Evolutionary conservation across 2,113 vertebrate genomes (phyloP), one percentile per base, ranked within the genome.

Genomic region (Pelodiscus sinensis): DNA sequence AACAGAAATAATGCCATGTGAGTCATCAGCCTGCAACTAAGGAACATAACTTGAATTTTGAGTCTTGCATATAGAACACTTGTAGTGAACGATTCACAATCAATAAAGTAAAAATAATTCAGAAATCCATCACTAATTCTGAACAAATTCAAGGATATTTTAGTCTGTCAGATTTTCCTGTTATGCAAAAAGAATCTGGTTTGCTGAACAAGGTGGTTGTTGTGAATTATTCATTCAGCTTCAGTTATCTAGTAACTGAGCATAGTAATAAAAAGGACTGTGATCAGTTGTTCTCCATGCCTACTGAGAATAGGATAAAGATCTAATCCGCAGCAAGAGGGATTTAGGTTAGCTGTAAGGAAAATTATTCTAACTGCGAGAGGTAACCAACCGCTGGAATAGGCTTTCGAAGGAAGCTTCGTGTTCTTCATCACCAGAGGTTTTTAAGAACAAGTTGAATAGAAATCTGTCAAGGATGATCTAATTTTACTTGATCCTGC

Each of bases 31-130:
- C 3, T 75, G 38, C 71, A 25, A n/a, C 35, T 75, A 44, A 75
- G 71, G 21, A 75, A 35, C 5, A 6, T 11, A 75, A 21, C 71
- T 77, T 92, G 56, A 85, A 25, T 85, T 92, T 68, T 83, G 21
- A 82, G 80, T n/a, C 73, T 8, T 27, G 27, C 19, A 65, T 31
- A 29, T 16, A 78, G 9, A 71, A 55, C 29, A 54, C 55, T 65
- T 51, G 35, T 22, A n/a, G 0, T 50, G 79, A 93, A 38, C 25
- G 84, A 9, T 71, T 86, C n/a, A 51, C 50, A 60, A 31, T 83
- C n/a, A 78, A 13, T 80, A 1, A 1, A 9, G 52, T 1, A 2
- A 50, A 82, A 60, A 73, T 71, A 80, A 81, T 21, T 0, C 0
- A 14, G 68, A 85, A 88, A 25, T 18, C 4, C 35, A 79, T 7